phyloP scores from a whole-genome alignment of 2,797 vertebrate genomes.

The Monodelphis domestica region DNA sequence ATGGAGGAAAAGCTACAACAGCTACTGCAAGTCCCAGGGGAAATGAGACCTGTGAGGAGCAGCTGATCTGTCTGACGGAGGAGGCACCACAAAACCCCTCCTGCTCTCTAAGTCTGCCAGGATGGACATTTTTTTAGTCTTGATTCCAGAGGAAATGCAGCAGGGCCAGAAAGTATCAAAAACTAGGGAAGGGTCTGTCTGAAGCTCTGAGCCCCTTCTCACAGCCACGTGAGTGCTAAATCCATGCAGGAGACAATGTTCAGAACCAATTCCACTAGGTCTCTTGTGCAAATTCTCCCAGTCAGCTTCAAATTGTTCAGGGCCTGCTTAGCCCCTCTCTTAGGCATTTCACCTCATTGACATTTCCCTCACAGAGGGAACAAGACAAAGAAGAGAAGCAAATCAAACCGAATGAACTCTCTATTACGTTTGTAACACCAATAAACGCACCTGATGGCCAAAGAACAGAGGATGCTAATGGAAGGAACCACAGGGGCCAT shows the following conservation, averaged over 20 bases:
- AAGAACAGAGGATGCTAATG: not conserved
- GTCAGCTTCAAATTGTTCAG: constrained; percentile 16
- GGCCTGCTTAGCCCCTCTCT: constrained; percentile 37
- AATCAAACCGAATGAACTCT: not conserved
- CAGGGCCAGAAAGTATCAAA: not conserved
- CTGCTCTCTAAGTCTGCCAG: not conserved
- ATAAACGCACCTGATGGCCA: constrained; percentile 6
- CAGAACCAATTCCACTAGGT: not conserved
- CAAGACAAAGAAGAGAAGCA: constrained; percentile 32
- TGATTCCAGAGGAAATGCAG: not conserved
- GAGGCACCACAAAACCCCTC: not conserved
- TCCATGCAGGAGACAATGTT: not conserved
- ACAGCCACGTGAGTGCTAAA: not conserved
- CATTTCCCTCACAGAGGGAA: constrained; percentile 4
- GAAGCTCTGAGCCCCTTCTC: not conserved
- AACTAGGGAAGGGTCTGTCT: not conserved
- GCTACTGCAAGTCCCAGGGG: not conserved
- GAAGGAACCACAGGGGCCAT: not conserved
- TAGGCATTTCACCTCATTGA: not conserved
- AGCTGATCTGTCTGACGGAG: not conserved
- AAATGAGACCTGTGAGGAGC: not conserved
- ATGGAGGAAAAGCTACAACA: not conserved
- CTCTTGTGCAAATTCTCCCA: not conserved
- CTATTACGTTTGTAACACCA: constrained; percentile 2
- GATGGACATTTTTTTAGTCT: too few species aligned